Evolutionary conservation across 2,888 invertebrate genomes (phyloP), one percentile per base, ranked within the genome.

Genomic region (Troglohyphantes excavatus): DNA sequence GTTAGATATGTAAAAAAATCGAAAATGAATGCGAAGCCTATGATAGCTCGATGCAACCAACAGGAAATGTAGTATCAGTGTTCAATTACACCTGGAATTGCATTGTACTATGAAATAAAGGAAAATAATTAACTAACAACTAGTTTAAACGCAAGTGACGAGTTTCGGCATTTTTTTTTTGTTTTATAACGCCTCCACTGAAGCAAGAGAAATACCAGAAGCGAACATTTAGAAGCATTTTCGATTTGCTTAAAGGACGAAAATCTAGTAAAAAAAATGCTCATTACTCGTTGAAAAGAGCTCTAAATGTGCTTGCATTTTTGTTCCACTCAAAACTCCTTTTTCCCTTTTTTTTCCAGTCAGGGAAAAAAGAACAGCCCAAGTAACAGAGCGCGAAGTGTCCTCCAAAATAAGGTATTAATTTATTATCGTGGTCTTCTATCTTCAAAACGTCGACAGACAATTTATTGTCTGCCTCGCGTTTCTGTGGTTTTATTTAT

Each of bases 401-500:
- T 88, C 88, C 88, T 33, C 88, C 73, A 82, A 81, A 88, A 88
- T 81, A 88, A 88, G 89, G 82, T 89, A 89, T 89, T 89, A 89
- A 89, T 89, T 89, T 89, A 90, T 78, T 84, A 90, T 90, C 83
- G 68, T 61, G 75, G 88, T 90, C 89, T 78, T 84, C 89, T 82
- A 83, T 82, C 82, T 82, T 83, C 89, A 78, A 78, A 90, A 83
- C 76, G 89, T 83, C 89, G 83, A 83, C 83, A 84, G 89, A 90
- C 89, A 90, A 90, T 90, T 90, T 90, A 90, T 90, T 90, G 83
- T 90, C 78, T 67, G 65, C 81, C 81, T 88, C 87, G 79, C 89
- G 83, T 89, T 90, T 90, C 89, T 84, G 83, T 65, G 78, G 89
- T 90, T 89, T 89, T 90, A 90, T 90, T 90, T 90, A 90, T 90